Conservation (phyloP, 2,797 vertebrate genomes). For the Loriculus beryllinus region DNA sequence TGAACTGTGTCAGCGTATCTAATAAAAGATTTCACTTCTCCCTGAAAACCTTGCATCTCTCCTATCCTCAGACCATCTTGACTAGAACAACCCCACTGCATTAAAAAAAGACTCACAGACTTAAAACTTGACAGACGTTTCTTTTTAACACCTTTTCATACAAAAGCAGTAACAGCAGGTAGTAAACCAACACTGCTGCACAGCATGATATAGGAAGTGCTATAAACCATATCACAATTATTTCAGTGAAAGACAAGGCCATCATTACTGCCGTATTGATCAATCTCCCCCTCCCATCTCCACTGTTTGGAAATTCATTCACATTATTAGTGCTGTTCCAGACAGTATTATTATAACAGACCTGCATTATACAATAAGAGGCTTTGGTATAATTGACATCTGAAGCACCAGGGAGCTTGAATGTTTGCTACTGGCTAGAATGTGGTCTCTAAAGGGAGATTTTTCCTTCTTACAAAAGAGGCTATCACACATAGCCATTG, state of each 20-base stretch:
- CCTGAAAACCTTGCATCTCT: background rate
- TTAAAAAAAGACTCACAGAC: conserved; percentile 1
- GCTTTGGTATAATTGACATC: conserved; percentile 62
- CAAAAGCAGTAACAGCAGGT: conserved; percentile 59
- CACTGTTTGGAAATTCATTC: conserved; percentile 52
- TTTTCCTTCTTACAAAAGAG: conserved; percentile 32
- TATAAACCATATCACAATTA: conserved; percentile 42
- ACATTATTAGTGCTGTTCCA: conserved; percentile 47
- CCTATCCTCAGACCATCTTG: background rate
- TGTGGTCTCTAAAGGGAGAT: conserved; percentile 15
- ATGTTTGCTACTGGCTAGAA: conserved; percentile 35
- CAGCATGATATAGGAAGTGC: conserved; percentile 28
- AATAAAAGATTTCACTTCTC: background rate
- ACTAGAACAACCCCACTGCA: background rate
- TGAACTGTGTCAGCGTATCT: background rate
- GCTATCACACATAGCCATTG: conserved; percentile 6
- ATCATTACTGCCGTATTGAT: conserved; percentile 41
- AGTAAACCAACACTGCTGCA: conserved; percentile 41
- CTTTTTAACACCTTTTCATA: conserved; percentile 54
- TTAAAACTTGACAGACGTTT: conserved; percentile 59
- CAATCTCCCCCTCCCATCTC: conserved; percentile 20
- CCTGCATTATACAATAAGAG: conserved; percentile 51
- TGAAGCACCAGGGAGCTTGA: conserved; percentile 38
- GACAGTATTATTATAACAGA: conserved; percentile 53
- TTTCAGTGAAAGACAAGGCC: conserved; percentile 51